phyloP scores from a whole-genome alignment of 2,113 vertebrate species.

The Aphyosemion australe region DNA sequence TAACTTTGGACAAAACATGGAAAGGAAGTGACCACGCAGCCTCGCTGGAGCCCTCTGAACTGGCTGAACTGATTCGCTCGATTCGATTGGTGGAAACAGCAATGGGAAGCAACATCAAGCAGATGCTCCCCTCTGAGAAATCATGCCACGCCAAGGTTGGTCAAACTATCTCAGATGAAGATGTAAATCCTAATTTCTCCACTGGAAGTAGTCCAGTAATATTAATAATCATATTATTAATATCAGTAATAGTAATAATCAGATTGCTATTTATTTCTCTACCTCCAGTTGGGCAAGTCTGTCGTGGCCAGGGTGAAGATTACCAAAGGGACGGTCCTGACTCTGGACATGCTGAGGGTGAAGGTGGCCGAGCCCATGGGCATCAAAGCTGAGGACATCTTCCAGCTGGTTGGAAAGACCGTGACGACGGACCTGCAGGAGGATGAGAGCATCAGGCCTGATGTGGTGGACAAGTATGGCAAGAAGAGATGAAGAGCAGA shows the following conservation, averaged over 20 bases:
- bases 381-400: conserved; percentile 89
- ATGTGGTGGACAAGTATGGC: conserved; percentile 84
- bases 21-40: conserved; percentile 94
- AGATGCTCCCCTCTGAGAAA: conserved; percentile 89
- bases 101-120: conserved; percentile 85
- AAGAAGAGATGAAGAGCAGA: conserved; percentile 70
- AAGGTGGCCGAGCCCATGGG: conserved; percentile 96
- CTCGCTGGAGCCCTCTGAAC: conserved; percentile 86
- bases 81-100: conserved; percentile 90
- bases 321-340: conserved; percentile 84
- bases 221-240: background rate
- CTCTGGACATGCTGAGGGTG: conserved; percentile 89
- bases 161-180: no score
- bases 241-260: no score
- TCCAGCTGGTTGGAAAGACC: conserved; percentile 87
- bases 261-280: background rate
- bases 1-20: conserved; percentile 94
- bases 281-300: conserved; percentile 90
- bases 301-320: conserved; percentile 90
- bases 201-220: no score
- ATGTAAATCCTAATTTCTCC: background rate
- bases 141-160: conserved; percentile 92
- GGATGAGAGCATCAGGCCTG: conserved; percentile 88
- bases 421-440: conserved; percentile 81
- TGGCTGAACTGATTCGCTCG: conserved; percentile 86